Conservation (phyloP, 2,888 invertebrate species). For the Spialia ferax region DNA sequence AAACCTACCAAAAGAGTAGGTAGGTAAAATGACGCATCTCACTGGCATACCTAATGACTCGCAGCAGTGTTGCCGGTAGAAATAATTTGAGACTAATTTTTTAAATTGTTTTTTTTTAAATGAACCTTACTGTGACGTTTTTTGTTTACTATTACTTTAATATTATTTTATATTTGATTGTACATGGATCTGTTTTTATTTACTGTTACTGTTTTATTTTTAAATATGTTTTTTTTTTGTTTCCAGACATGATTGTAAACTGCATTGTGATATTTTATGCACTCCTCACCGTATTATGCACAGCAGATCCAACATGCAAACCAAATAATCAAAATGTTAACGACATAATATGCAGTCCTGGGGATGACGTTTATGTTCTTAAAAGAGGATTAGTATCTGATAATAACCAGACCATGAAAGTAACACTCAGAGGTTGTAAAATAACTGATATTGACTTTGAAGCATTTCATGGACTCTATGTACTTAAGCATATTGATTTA, state of each 20-base stretch:
- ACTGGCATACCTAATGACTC: no score
- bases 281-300: neutral
- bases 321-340: neutral
- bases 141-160: no score
- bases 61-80: no score
- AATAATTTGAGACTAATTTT: no score
- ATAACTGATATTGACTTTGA: constrained; percentile 56
- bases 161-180: no score
- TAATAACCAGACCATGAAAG: constrained; percentile 51
- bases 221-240: no score
- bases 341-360: constrained; percentile 48
- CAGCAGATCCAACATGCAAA: constrained; percentile 44
- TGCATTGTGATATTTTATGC: neutral
- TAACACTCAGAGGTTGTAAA: constrained; percentile 55
- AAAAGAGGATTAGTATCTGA: constrained; percentile 57
- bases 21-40: no score
- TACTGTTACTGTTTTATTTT: no score
- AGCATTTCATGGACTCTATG: constrained; percentile 57
- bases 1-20: no score
- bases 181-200: no score
- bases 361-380: constrained; percentile 51
- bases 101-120: no score
- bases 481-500: constrained; percentile 61
- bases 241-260: constrained; percentile 42
- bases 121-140: no score